Base-by-base conservation (phyloP, 2,888 invertebrate species). In the Spilosoma lubricipeda region DNA sequence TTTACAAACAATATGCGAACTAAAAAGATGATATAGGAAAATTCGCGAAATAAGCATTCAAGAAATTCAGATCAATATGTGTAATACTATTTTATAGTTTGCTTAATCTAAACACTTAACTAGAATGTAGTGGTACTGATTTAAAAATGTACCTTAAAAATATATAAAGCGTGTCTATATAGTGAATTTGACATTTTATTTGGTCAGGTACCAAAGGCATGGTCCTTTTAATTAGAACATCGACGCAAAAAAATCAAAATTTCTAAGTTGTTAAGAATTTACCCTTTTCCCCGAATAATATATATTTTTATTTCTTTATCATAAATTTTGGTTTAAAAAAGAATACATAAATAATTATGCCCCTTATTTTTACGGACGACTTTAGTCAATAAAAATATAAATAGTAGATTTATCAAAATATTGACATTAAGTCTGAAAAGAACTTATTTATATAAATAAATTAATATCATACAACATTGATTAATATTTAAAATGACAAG, bases 241-340 rank as follows among this genome's bases (percentile, higher is more conserved):
- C 63, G 27, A 63, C 27, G 15, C 63, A 63, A 63, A 63, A 59
- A 18, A 30, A 1, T 13, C 2, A 18, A 30, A 15, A 11, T 63
- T 5, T 30, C 27, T 27, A 27, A 63, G 4, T 63, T 30, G n/a
- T 59, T 15, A 27, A 27, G 5, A 30, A 59, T 30, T 63, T 63
- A 63, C 63, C 63, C 63, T 63, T 63, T 63, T 63, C 30, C n/a
- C 63, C 63, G 63, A 63, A 15, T 27, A 27, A 59, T 27, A 59
- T 27, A 59, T 63, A 63, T 59, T 27, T 59, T 59, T 27, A n/a
- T 59, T 59, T n/a, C n/a, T 59, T 1, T 59, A 59, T 27, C n/a
- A 59, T 59, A 13, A 13, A 63, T 18, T 63, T 63, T 30, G 15
- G 5, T 63, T 63, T 0, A 30, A 63, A 30, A 63, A 30, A 63